A percentile compares a stretch with the other conserved stretches of the same genome.
phyloP scores from a whole-genome alignment of 2,113 vertebrate species.

The Trachemys scripta region DNA sequence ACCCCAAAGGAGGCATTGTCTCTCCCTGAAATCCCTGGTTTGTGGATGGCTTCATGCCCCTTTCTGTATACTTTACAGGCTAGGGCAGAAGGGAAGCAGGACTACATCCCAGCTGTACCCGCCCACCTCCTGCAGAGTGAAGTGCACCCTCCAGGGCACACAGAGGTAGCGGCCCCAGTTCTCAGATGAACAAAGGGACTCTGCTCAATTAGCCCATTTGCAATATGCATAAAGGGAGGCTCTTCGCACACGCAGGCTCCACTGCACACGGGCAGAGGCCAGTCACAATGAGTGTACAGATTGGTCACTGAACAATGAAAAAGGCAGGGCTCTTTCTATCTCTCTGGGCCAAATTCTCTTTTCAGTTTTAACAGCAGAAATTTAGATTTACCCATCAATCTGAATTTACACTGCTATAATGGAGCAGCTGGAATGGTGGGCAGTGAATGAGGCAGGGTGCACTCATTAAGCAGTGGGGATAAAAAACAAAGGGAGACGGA shows the following conservation, averaged over 20 bases:
- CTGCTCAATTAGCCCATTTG: not conserved
- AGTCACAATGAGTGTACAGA: not conserved
- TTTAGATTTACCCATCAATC: not conserved
- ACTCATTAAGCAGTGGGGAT: not conserved
- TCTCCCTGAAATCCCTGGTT: not conserved
- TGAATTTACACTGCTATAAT: too few relatives aligned
- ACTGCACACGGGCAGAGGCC: too few relatives aligned
- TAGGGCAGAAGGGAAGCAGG: not conserved
- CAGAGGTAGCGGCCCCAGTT: not conserved
- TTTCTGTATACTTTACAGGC: rapidly evolving
- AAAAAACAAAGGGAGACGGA: not conserved
- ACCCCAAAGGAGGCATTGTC: rapidly evolving
- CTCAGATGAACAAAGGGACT: not conserved
- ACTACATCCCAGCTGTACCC: not conserved
- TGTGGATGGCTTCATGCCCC: rapidly evolving
- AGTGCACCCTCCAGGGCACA: not conserved
- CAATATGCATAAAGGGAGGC: too few relatives aligned
- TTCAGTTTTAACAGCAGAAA: not conserved
- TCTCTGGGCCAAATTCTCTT: rapidly evolving
- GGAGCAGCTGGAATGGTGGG: not conserved
- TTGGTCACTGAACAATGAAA: not conserved
- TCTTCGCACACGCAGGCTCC: too few relatives aligned
- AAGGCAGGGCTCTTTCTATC: not conserved
- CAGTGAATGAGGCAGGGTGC: rapidly evolving
- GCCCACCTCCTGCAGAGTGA: not conserved